Evolutionary conservation across 2,113 vertebrate genomes (phyloP).

Genomic region (Amblyornis subalaris): DNA sequence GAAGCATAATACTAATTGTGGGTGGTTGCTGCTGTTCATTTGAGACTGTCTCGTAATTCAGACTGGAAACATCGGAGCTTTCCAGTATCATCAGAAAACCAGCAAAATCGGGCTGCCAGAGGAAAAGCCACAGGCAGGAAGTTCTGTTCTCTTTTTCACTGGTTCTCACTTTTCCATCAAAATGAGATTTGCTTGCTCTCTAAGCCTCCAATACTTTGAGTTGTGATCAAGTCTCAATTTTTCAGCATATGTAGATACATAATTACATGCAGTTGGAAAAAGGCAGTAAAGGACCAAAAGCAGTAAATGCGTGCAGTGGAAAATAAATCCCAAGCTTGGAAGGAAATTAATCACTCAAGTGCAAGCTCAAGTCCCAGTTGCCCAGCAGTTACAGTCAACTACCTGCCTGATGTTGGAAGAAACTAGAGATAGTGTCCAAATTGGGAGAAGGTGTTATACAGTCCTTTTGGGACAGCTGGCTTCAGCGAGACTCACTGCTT

Average conservation of each 20-base stretch:
- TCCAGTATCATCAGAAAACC: neutral
- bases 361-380: neutral
- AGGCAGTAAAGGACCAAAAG: neutral
- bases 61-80: neutral
- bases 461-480: neutral
- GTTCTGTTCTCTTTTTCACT: neutral
- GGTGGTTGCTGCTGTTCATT: neutral
- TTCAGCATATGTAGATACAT: neutral
- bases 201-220: neutral
- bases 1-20: neutral
- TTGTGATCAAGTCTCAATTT: neutral
- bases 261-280: neutral
- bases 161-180: neutral
- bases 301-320: neutral
- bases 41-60: neutral
- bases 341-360: neutral
- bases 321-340: neutral
- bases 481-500: neutral
- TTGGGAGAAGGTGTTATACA: neutral
- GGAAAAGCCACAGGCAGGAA: neutral
- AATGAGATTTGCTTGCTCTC: neutral
- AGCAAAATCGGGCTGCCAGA: neutral
- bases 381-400: neutral
- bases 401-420: neutral
- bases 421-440: neutral